phyloP scores from a whole-genome alignment of 2,888 invertebrate species.

The Caenorhabditis sp. region DNA sequence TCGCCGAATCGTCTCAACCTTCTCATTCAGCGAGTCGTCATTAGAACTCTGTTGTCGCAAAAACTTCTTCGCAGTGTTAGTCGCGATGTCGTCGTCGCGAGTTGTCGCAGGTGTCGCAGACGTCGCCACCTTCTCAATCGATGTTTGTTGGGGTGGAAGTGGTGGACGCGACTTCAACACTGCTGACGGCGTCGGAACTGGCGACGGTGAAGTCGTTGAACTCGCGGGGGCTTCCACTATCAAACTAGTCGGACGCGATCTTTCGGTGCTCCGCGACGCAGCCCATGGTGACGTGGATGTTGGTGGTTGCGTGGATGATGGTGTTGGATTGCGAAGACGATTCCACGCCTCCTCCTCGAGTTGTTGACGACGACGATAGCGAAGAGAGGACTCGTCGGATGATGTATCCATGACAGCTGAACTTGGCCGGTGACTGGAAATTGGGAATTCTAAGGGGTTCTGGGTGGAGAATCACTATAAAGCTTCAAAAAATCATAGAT shows the following conservation, averaged over 20 bases:
- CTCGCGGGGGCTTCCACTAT: conserved; percentile 17
- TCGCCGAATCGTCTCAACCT: conserved; percentile 62
- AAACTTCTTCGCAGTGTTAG: neutral
- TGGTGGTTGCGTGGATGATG: conserved; percentile 14
- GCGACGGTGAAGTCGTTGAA: conserved; percentile 33
- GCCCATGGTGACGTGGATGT: conserved; percentile 31
- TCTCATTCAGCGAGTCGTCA: conserved; percentile 64
- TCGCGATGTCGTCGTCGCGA: neutral
- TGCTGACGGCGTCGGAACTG: conserved; percentile 12
- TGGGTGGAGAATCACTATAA: no score
- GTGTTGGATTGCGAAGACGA: conserved; percentile 50
- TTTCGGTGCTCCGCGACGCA: conserved; percentile 12
- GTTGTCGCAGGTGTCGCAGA: conserved; percentile 23
- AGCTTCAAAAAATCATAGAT: no score
- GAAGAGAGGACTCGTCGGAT: conserved; percentile 47
- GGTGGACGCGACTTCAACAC: conserved; percentile 13
- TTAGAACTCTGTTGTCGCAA: conserved; percentile 54
- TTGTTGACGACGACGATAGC: conserved; percentile 63
- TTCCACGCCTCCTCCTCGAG: conserved; percentile 67
- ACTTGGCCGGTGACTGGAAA: conserved; percentile 27
- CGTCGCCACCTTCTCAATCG: conserved; percentile 24
- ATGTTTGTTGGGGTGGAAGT: conserved; percentile 33
- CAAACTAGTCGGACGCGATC: conserved; percentile 33
- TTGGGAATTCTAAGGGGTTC: neutral
- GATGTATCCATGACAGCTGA: neutral